phyloP scores from a whole-genome alignment of 2,113 vertebrate genomes.

The Orthonyx spaldingii region DNA sequence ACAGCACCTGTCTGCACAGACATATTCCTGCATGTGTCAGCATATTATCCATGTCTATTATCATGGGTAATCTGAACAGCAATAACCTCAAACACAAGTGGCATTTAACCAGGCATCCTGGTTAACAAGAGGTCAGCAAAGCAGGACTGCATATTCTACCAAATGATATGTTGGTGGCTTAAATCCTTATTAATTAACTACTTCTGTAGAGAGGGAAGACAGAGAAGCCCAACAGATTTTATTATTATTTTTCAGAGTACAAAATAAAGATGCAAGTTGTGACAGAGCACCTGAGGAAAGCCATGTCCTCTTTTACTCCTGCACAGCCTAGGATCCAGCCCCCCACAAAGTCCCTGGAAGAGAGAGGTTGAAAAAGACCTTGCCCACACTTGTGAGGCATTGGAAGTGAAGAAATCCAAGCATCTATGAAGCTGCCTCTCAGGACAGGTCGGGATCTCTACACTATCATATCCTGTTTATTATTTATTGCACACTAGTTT shows the following conservation, averaged over 20 bases:
- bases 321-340: background rate
- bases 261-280: background rate
- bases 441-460: background rate
- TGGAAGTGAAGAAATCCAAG: background rate
- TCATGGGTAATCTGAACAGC: background rate
- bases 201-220: background rate
- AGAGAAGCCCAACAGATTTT: background rate
- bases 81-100: background rate
- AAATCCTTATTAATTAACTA: background rate
- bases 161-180: background rate
- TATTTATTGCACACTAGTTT: background rate
- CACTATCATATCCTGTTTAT: background rate
- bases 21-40: background rate
- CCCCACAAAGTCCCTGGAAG: background rate
- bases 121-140: background rate
- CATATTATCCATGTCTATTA: background rate
- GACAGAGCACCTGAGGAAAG: background rate
- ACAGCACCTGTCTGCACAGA: background rate
- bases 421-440: background rate
- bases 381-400: background rate
- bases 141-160: background rate
- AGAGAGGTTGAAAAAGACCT: background rate
- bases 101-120: background rate
- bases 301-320: fast-evolving
- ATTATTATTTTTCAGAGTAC: background rate